Evolutionary conservation across 2,888 invertebrate genomes (phyloP).

Genomic region (Thereva unica): DNA sequence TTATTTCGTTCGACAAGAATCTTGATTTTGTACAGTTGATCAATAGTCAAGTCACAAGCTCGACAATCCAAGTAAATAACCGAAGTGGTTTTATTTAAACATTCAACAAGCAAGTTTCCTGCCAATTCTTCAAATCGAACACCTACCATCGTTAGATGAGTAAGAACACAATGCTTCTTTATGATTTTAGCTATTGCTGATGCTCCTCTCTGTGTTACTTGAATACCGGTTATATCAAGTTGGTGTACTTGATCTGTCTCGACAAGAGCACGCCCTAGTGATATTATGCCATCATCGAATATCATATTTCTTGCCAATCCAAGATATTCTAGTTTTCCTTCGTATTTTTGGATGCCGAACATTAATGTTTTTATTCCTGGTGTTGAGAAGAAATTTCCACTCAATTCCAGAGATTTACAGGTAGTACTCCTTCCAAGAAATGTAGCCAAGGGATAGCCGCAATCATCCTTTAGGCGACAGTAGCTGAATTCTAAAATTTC

Average conservation of each 20-base stretch:
- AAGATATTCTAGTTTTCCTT: constrained; percentile 18
- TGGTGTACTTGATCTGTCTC: constrained; percentile 1
- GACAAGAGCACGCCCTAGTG: not conserved
- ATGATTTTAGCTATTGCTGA: constrained; percentile 1
- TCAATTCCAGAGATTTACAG: constrained; percentile 2
- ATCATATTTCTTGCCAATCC: constrained; percentile 17
- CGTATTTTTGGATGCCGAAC: constrained; percentile 8
- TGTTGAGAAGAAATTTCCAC: not conserved
- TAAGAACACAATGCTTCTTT: not conserved
- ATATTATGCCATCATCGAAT: not conserved
- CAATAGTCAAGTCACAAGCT: constrained; percentile 2
- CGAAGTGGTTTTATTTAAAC: not conserved
- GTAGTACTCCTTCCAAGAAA: too few relatives aligned
- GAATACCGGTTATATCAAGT: constrained; percentile 11
- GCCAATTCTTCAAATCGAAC: constrained; percentile 5
- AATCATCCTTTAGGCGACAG: constrained; percentile 12
- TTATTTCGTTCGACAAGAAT: constrained; percentile 10
- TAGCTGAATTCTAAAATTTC: constrained; percentile 6
- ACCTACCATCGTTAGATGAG: constrained; percentile 1
- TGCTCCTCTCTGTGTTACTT: constrained; percentile 4
- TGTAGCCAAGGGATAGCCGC: not conserved
- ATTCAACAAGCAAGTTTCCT: not conserved
- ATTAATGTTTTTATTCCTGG: not conserved
- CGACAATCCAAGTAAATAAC: constrained; percentile 11
- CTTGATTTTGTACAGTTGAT: not conserved